Conservation (phyloP, 2,797 vertebrate genomes). For the Cuniculus paca region DNA sequence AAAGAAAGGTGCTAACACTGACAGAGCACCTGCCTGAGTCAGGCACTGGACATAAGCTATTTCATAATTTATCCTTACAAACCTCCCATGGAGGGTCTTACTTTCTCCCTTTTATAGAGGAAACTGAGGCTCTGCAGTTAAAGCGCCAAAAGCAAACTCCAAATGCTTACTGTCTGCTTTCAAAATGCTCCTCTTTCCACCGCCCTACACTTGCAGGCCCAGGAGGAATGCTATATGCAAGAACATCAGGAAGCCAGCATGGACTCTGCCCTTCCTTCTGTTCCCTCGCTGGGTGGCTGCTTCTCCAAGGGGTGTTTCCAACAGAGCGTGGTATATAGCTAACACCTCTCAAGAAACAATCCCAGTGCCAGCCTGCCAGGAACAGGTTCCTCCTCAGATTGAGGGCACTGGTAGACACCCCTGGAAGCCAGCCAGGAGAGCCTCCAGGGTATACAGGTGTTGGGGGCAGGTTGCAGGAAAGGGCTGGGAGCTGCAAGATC, state of each 20-base stretch:
- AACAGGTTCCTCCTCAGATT: background rate
- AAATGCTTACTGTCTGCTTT: background rate
- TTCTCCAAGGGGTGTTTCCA: constrained; percentile 31
- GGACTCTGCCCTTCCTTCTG: background rate
- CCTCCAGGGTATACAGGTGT: background rate
- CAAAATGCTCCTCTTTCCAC: background rate
- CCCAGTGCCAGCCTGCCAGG: background rate
- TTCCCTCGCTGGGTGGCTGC: background rate
- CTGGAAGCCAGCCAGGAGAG: background rate
- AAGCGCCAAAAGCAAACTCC: constrained; percentile 15
- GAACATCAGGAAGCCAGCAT: background rate
- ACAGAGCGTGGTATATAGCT: background rate
- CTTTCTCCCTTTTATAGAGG: background rate
- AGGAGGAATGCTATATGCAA: background rate
- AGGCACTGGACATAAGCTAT: background rate
- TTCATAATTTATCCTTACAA: background rate
- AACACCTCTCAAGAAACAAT: background rate
- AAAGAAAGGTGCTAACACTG: constrained; percentile 43
- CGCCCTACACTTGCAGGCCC: background rate
- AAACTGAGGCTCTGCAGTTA: background rate
- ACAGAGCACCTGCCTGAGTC: background rate
- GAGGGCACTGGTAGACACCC: background rate
- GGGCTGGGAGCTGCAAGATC: background rate
- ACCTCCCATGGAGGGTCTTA: background rate
- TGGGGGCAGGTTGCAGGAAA: background rate